Conservation (phyloP, 2,113 vertebrate species). For the Prionailurus viverrinus region DNA sequence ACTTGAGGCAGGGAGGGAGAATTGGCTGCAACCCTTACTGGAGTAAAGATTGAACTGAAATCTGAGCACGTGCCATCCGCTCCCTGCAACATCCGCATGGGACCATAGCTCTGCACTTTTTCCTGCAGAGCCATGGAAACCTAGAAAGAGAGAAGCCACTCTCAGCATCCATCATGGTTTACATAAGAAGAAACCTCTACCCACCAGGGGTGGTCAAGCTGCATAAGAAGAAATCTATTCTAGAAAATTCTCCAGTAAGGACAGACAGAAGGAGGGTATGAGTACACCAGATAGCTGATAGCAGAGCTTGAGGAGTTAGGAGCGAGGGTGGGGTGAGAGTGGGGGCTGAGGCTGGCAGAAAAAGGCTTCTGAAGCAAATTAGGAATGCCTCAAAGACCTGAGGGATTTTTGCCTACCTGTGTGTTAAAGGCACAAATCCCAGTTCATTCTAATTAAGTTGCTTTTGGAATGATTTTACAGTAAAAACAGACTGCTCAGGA, state of each 20-base stretch:
- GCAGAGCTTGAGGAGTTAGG: background rate
- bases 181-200: background rate
- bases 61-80: background rate
- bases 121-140: background rate
- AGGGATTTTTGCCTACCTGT: background rate
- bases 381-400: background rate
- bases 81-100: too few relatives aligned
- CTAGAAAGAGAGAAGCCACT: background rate
- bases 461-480: slow-evolving; percentile 1
- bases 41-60: background rate
- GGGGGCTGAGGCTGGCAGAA: background rate
- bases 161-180: background rate
- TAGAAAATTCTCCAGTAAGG: background rate
- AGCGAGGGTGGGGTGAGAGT: background rate
- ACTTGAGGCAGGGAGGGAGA: background rate
- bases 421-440: background rate
- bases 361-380: background rate
- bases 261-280: background rate
- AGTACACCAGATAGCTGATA: background rate
- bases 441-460: background rate
- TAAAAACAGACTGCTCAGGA: background rate
- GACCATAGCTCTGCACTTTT: background rate
- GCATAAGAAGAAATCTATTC: background rate
- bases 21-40: background rate
- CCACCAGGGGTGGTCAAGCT: too few relatives aligned